These are phyloP conservation scores for Pollenia angustigena DNA, from an alignment of 2,888 invertebrate species.

Conservation along the genomic window DNA sequence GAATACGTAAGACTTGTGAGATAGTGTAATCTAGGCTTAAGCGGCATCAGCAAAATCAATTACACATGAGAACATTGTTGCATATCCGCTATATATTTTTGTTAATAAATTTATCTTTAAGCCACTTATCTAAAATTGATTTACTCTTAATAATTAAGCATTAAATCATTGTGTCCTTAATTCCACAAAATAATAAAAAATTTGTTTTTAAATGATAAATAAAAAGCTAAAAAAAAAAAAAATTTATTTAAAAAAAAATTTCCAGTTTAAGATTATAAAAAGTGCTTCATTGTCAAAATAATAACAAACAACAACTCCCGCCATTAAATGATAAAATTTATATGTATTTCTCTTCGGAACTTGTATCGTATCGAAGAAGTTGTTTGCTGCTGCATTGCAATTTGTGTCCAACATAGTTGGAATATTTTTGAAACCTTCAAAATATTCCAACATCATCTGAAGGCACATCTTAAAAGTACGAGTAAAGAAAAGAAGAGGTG, in stretches of 20 bases:
- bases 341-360: not conserved
- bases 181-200: not conserved
- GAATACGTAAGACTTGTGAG: too few relatives aligned
- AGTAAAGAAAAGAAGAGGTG: conserved; percentile 42
- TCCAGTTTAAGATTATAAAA: conserved; percentile 33
- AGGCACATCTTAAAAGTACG: not conserved
- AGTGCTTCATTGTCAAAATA: conserved; percentile 47
- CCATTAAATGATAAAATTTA: conserved; percentile 28
- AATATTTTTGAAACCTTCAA: conserved; percentile 51
- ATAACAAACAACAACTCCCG: conserved; percentile 59
- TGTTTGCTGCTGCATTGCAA: conserved; percentile 37
- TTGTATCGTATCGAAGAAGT: not conserved
- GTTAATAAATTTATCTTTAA: not conserved
- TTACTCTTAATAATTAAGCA: conserved; percentile 14
- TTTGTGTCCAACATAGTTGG: conserved; percentile 64
- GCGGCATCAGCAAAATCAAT: not conserved
- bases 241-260: conserved; percentile 6
- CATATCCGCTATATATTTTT: not conserved
- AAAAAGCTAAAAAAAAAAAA: not conserved
- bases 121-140: not conserved
- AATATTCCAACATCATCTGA: conserved; percentile 20
- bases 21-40: too few relatives aligned
- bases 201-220: conserved; percentile 23
- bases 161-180: conserved; percentile 15
- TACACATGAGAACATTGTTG: not conserved